These are phyloP conservation scores for Saccostrea echinata DNA, from an alignment of 1,140 invertebrate genomes.

Conservation along the genomic window DNA sequence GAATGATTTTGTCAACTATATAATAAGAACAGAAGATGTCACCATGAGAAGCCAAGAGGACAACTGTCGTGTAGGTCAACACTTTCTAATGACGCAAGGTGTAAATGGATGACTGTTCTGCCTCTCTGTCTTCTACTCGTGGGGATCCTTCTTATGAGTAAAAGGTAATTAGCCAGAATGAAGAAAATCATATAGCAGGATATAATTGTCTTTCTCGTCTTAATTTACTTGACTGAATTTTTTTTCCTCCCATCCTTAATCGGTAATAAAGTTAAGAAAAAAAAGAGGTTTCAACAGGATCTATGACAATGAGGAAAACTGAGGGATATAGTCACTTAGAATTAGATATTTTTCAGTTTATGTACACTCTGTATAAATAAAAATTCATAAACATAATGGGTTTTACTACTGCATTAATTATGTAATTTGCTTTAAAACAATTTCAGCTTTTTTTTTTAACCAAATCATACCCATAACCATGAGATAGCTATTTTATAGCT, in stretches of 20 bases:
- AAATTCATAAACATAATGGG: too few relatives aligned
- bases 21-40: neutral
- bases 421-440: neutral
- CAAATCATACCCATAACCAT: conserved; percentile 15
- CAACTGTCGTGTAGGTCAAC: neutral
- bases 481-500: neutral
- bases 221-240: conserved; percentile 1
- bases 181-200: conserved; percentile 26
- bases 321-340: too few relatives aligned
- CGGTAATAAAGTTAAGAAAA: conserved; percentile 11
- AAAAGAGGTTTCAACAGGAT: neutral
- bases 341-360: too few relatives aligned
- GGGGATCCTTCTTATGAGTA: conserved; percentile 8
- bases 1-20: neutral
- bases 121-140: neutral
- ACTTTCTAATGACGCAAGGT: conserved; percentile 1
- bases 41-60: neutral
- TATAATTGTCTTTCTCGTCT: neutral
- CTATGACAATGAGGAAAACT: conserved; percentile 10
- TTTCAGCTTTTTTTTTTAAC: neutral
- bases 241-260: conserved; percentile 15
- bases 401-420: conserved; percentile 19
- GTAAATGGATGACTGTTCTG: conserved; percentile 12
- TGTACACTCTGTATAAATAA: too few relatives aligned
- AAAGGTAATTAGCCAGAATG: conserved; percentile 32